Evolutionary conservation across 1,140 invertebrate species (phyloP).

Genomic region (Dolichoris vasculosae): DNA sequence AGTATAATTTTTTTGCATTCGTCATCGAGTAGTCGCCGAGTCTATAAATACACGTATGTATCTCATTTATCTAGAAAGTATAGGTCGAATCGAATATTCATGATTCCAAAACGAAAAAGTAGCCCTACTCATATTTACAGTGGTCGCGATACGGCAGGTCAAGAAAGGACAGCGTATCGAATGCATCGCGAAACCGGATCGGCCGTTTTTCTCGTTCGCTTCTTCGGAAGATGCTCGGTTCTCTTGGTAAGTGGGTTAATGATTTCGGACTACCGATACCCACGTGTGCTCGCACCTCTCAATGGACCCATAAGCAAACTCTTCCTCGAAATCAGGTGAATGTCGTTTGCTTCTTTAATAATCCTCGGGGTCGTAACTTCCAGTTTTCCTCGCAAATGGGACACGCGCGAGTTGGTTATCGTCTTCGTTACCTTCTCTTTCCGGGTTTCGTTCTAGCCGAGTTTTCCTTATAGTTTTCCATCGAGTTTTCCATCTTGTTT

Average conservation of each 20-base stretch:
- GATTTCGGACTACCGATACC: conserved; percentile 24
- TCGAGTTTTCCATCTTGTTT: too few species aligned
- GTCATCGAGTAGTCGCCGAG: too few species aligned
- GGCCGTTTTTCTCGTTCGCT: background rate
- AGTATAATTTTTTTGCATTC: too few species aligned
- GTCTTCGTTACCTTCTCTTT: background rate
- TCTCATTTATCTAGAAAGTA: background rate
- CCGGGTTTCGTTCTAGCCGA: too few species aligned
- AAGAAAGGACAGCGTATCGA: conserved; percentile 26
- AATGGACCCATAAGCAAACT: too few species aligned
- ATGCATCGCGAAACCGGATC: conserved; percentile 21
- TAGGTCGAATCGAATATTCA: background rate
- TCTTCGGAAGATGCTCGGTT: background rate
- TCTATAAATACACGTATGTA: too few species aligned
- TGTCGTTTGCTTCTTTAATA: conserved; percentile 10
- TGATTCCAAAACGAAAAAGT: background rate
- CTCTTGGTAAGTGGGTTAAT: conserved; percentile 31
- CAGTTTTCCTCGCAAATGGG: background rate
- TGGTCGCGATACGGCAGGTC: background rate
- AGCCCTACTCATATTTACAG: background rate
- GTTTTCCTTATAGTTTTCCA: too few species aligned
- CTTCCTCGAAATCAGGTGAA: background rate
- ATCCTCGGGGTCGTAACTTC: background rate
- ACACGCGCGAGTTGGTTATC: too few species aligned
- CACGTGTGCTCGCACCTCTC: background rate